Percentiles rank a stretch among this genome's conserved stretches.
These are phyloP conservation scores for Pogoniulus pusillus DNA, from an alignment of 2,797 vertebrate genomes.

Conservation along the genomic window DNA sequence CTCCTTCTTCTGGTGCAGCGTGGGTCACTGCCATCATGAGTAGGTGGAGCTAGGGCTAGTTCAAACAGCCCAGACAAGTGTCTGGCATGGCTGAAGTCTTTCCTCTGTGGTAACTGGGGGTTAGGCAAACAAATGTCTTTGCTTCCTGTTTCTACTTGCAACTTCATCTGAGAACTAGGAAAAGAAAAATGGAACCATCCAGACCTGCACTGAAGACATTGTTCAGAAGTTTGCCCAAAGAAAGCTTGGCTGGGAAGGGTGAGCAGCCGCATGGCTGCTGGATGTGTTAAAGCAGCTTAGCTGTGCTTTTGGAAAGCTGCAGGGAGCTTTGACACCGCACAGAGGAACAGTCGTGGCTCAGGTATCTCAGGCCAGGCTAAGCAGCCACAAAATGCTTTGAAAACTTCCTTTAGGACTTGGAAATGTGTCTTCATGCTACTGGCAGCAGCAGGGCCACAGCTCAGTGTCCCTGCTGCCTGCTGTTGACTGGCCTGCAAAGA, in stretches of 20 bases:
- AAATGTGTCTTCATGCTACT: neutral
- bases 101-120: neutral
- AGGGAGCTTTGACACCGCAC: neutral
- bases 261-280: neutral
- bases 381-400: neutral
- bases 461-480: neutral
- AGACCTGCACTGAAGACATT: neutral
- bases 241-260: neutral
- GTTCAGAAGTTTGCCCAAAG: neutral
- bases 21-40: neutral
- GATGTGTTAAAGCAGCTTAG: neutral
- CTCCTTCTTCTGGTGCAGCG: rapidly evolving
- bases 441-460: neutral
- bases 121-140: neutral
- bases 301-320: neutral
- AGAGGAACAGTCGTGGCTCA: neutral
- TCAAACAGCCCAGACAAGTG: neutral
- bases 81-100: neutral
- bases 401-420: neutral
- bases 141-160: neutral
- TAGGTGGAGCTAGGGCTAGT: neutral
- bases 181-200: neutral
- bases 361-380: neutral
- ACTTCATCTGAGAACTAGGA: neutral
- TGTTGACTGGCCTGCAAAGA: neutral